Base-by-base conservation (phyloP, 2,797 vertebrate species). In the Spatula clypeata region DNA sequence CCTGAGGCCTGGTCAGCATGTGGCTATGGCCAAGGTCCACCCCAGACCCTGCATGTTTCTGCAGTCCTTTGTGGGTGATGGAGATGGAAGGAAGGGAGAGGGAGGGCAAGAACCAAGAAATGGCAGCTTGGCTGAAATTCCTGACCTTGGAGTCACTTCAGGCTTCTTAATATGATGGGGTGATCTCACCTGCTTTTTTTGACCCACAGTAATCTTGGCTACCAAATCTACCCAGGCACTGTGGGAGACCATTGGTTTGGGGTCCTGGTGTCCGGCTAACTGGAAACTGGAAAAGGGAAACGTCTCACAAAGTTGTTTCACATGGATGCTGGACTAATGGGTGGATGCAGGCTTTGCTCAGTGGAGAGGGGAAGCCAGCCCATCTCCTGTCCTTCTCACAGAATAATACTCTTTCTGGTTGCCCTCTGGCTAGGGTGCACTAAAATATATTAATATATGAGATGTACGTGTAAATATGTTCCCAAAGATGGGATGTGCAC, bases 391-490 rank as follows among this genome's bases (percentile, higher is more conserved):
- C 96, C 95, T 96, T 94, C 93, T 94, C 69, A 88, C 32, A 88
- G 89, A 97, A 95, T 89, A 86, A 88, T 72, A 67, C 66, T 89
- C 86, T 79, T 66, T 82, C 97, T 94, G 83, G 94, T 95, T 97
- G 97, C 97, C 98, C 98, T 98, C 97, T 97, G 98, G 98, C 95
- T 95, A 98, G 98, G 98, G 98, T 98, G 90, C 94, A 88, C 91
- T 97, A 89, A 96, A 97, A 97, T 85, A 84, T 86, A 91, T 97
- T 97, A 98, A 98, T 98, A 97, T 98, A 98, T 98, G 86, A 94
- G 67, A 49, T 27, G 31, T 62, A 70, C 9, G 5, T 92, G 93
- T 85, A 97, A 94, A 92, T 97, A 97, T 27, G 61, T 90, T 91
- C 94, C 92, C 95, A 86, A 8, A 75, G 87, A 60, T 2, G 91